Evolutionary conservation across 2,797 vertebrate species (phyloP).

Genomic region (Ctenochaetus hawaiiensis): DNA sequence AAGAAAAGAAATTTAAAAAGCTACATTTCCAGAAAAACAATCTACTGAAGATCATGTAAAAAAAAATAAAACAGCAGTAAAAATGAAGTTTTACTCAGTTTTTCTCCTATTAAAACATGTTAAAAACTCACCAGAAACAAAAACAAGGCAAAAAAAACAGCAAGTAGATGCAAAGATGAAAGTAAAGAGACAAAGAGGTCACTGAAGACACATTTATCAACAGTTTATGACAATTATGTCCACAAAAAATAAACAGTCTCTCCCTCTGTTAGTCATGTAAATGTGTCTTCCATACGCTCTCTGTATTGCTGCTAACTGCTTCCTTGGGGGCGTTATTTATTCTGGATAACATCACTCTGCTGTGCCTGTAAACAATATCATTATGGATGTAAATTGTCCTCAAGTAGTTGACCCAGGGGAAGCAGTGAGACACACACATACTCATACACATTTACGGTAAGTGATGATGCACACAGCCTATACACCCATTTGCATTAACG

Average conservation of each 20-base stretch:
- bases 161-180: too few relatives aligned
- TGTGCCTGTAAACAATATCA: conserved; percentile 45
- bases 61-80: too few relatives aligned
- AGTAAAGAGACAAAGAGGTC: neutral
- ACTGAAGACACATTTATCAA: neutral
- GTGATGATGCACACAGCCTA: conserved; percentile 21
- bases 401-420: neutral
- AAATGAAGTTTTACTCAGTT: too few relatives aligned
- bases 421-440: neutral
- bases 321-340: conserved; percentile 10
- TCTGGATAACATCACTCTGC: conserved; percentile 39
- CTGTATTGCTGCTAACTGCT: conserved; percentile 8
- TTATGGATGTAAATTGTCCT: conserved; percentile 17
- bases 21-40: too few relatives aligned
- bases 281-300: neutral
- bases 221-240: conserved; percentile 13
- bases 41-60: too few relatives aligned
- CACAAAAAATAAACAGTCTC: conserved; percentile 25
- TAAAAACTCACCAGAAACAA: too few relatives aligned
- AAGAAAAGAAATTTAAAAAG: too few relatives aligned
- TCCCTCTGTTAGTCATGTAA: conserved; percentile 24
- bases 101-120: too few relatives aligned
- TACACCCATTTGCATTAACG: conserved; percentile 4
- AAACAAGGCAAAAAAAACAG: too few relatives aligned
- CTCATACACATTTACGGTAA: conserved; percentile 9